A percentile compares a stretch with the other conserved stretches of the same genome.
Evolutionary conservation across 2,888 invertebrate species (phyloP).

Genomic region (Seira ritae): DNA sequence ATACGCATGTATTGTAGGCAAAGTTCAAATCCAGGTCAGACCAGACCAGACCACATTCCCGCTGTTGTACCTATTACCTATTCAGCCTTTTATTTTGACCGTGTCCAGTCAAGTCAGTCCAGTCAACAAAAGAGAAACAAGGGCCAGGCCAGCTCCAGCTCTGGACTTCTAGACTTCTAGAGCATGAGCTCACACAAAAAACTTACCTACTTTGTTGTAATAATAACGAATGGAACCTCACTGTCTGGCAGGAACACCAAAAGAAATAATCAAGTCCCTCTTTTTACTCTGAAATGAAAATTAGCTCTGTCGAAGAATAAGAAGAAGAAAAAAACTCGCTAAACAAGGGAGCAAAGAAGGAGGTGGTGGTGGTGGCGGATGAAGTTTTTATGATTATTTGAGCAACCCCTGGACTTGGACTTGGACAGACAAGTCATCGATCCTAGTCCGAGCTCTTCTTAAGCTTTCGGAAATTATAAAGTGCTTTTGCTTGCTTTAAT

Average conservation of each 20-base stretch:
- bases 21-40: no score
- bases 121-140: no score
- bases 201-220: no score
- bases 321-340: neutral
- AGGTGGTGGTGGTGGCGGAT: neutral
- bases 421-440: neutral
- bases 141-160: no score
- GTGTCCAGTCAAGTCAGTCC: neutral
- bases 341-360: no score
- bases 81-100: neutral
- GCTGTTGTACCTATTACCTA: no score
- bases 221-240: constrained; percentile 32
- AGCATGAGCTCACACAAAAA: neutral
- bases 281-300: constrained; percentile 67
- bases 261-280: neutral
- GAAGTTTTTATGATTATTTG: neutral
- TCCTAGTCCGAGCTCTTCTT: neutral
- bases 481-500: constrained; percentile 38
- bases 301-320: constrained; percentile 67
- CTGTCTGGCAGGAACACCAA: constrained; percentile 34
- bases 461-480: neutral
- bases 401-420: neutral
- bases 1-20: no score
- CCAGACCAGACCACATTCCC: no score
- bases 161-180: neutral